Base-by-base conservation (phyloP, 2,888 invertebrate species). In the Macrophya alboannulata region DNA sequence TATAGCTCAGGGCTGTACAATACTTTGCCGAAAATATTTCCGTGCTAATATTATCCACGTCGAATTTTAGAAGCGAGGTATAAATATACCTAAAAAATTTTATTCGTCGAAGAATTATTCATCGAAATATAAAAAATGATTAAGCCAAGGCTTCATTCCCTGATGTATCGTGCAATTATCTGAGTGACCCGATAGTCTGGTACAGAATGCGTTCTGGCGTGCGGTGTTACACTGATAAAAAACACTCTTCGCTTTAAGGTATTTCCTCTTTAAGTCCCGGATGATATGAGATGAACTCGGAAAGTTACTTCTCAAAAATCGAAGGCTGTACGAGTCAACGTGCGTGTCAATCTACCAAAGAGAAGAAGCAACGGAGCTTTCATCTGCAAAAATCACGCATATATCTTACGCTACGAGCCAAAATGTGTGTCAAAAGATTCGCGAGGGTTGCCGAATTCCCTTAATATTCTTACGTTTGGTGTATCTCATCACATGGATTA, bases 231-330 rank as follows among this genome's bases (percentile, higher is more conserved):
- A 31, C 21, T n/a, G 74, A 45, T 45, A 4, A n/a, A n/a, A 55
- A 40, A 48, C 31, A 55, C 55, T 31, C 37, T 37, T 55, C 17
- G 77, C 25, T 37, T 51, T 55, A 55, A 77, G 77, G 31, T 55
- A 4, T 55, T 51, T 48, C 40, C 51, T 31, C 55, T 55, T 51
- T 37, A 51, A 77, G 55, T 55, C 15, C 37, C 37, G 77, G n/a
- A 51, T 74, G 74, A 77, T 77, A 51, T 37, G 15, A 77, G 77
- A 31, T 77, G 77, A 77, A 55, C 77, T 12, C 15, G 77, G 12
- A 55, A 48, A 31, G 48, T 55, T 21, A 55, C 77, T 45, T 6
- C 17, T 51, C 77, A 45, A 55, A 51, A 77, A 77, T 77, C 55
- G 77, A 77, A 77, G 25, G 37, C 51, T 55, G 15, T 31, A 17